phyloP scores from a whole-genome alignment of 92 coral and sea anemone species.

The Actinernus sp. region DNA sequence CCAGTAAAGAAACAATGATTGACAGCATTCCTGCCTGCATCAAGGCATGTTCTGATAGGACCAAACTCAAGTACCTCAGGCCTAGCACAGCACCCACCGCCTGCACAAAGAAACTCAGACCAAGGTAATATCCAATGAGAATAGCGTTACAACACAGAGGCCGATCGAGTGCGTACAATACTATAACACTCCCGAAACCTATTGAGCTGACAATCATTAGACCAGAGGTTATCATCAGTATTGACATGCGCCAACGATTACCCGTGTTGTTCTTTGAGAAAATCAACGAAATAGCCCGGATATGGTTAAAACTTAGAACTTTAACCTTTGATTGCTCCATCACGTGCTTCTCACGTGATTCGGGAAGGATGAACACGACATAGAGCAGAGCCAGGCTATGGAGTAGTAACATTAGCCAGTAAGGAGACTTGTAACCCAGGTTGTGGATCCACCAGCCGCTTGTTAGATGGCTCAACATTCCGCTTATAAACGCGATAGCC shows the following conservation, averaged over 20 bases:
- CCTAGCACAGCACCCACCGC: constrained; percentile 94
- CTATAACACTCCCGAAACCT: constrained; percentile 96
- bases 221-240: constrained; percentile 84
- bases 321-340: constrained; percentile 52
- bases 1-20: constrained; percentile 71
- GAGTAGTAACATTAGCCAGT: constrained; percentile 74
- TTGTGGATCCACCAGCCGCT: constrained; percentile 93
- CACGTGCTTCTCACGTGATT: constrained; percentile 74
- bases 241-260: constrained; percentile 77
- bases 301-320: constrained; percentile 71
- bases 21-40: constrained; percentile 87
- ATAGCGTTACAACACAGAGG: constrained; percentile 95
- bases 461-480: constrained; percentile 94
- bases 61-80: constrained; percentile 73
- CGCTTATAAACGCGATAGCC: constrained; percentile 93
- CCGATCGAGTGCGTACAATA: constrained; percentile 88
- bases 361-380: constrained; percentile 86
- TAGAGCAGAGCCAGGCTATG: constrained; percentile 88
- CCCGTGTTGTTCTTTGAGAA: constrained; percentile 83
- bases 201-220: constrained; percentile 95
- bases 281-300: constrained; percentile 71
- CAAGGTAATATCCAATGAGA: constrained; percentile 93
- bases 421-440: constrained; percentile 88
- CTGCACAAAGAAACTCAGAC: constrained; percentile 90
- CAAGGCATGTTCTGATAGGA: constrained; percentile 76